These are phyloP conservation scores for Disparrhopalites patrizii DNA, from an alignment of 2,888 invertebrate species.

Conservation along the genomic window DNA sequence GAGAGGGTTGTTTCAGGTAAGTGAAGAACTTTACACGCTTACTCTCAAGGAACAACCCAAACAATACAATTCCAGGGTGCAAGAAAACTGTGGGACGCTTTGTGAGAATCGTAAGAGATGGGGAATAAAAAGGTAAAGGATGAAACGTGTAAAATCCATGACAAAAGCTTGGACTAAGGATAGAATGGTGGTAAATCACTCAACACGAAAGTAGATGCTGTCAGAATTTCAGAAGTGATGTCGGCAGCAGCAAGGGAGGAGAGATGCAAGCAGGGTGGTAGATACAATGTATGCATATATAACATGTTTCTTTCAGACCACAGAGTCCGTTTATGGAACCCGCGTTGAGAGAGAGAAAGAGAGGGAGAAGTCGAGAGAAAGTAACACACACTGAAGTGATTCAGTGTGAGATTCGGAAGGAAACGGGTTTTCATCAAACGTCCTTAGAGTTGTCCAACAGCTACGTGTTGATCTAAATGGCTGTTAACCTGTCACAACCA, in stretches of 20 bases:
- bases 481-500: conserved; percentile 35
- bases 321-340: neutral
- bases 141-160: conserved; percentile 25
- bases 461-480: conserved; percentile 34
- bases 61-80: no score
- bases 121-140: neutral
- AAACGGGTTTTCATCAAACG: conserved; percentile 36
- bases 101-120: neutral
- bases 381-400: conserved; percentile 31
- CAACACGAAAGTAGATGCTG: conserved; percentile 24
- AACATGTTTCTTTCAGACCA: conserved; percentile 1
- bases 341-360: neutral
- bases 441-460: conserved; percentile 30
- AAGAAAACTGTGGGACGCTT: no score
- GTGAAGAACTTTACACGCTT: no score
- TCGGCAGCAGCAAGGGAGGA: conserved; percentile 12
- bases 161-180: conserved; percentile 19
- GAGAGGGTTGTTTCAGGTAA: no score
- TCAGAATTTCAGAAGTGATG: conserved; percentile 25
- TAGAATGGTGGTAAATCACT: conserved; percentile 32
- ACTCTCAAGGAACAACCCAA: no score
- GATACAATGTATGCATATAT: no score
- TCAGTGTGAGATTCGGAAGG: conserved; percentile 37
- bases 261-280: conserved; percentile 17
- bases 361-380: no score